Evolutionary conservation across 53 echinoderm and acorn worm species (phyloP).

Genomic region (Mesocentrotus franciscanus): DNA sequence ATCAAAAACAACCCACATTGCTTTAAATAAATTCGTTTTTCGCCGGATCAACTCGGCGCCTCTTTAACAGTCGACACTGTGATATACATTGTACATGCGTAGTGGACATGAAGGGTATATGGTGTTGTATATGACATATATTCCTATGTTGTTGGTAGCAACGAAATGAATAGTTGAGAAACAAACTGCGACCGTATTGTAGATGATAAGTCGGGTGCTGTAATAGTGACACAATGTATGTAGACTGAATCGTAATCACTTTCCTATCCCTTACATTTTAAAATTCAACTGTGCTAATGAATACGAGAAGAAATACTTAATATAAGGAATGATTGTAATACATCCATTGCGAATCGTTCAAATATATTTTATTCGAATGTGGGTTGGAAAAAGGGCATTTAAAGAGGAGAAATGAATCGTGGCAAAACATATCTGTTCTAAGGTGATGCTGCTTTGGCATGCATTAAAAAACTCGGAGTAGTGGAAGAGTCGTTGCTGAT

Average conservation of each 20-base stretch:
- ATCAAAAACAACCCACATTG: no score
- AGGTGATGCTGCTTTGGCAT: neutral
- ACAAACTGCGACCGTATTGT: neutral
- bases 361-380: neutral
- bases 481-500: slow-evolving; percentile 32
- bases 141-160: neutral
- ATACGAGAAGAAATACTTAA: neutral
- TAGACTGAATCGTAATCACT: neutral
- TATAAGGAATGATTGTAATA: neutral
- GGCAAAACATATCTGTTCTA: slow-evolving; percentile 13
- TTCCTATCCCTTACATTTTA: neutral
- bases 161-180: no score
- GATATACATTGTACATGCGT: neutral
- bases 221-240: neutral
- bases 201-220: neutral
- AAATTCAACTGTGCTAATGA: neutral
- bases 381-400: neutral
- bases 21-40: neutral
- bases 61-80: neutral
- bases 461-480: slow-evolving; percentile 24
- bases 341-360: neutral
- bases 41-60: neutral
- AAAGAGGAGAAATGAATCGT: slow-evolving; percentile 34
- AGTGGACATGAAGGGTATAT: neutral
- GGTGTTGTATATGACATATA: neutral